phyloP scores from a whole-genome alignment of 37 sponge, comb jelly and placozoan species.

The Bolinopsis microptera region DNA sequence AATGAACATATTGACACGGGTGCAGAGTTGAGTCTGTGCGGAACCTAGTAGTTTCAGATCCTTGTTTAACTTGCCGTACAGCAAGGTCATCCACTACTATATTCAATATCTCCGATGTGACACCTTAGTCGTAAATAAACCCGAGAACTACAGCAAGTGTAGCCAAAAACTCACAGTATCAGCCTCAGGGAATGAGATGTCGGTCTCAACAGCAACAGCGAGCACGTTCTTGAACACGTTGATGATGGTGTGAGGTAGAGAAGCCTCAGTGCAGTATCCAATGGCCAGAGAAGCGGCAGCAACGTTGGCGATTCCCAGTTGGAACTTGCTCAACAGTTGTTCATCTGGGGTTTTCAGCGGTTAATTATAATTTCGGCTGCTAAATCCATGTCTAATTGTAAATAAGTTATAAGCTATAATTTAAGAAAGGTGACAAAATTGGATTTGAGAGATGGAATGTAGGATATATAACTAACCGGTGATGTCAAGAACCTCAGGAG shows the following conservation, averaged over 20 bases:
- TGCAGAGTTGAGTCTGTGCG: no score
- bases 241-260: conserved; percentile 93
- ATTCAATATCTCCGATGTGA: no score
- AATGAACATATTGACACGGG: no score
- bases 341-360: conserved; percentile 5
- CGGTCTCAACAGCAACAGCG: conserved; percentile 90
- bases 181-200: conserved; percentile 94
- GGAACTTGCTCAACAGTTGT: conserved; percentile 41
- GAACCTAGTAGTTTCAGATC: no score
- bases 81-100: no score
- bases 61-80: no score
- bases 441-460: no score
- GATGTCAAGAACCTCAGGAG: conserved; percentile 86
- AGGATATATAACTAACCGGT: conserved; percentile 67
- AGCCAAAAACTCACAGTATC: conserved; percentile 74
- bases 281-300: conserved; percentile 85
- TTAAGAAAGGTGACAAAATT: neutral
- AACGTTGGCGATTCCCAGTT: conserved; percentile 77
- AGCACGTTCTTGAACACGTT: conserved; percentile 97
- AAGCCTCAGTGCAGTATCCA: conserved; percentile 88
- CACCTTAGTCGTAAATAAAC: no score
- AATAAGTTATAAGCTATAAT: neutral
- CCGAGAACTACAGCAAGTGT: no score
- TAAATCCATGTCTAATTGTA: neutral
- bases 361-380: no score